Percentiles rank a stretch among this genome's conserved stretches.
These are phyloP conservation scores for Cynoglossus semilaevis DNA, from an alignment of 2,113 vertebrate genomes.

Conservation along the genomic window DNA sequence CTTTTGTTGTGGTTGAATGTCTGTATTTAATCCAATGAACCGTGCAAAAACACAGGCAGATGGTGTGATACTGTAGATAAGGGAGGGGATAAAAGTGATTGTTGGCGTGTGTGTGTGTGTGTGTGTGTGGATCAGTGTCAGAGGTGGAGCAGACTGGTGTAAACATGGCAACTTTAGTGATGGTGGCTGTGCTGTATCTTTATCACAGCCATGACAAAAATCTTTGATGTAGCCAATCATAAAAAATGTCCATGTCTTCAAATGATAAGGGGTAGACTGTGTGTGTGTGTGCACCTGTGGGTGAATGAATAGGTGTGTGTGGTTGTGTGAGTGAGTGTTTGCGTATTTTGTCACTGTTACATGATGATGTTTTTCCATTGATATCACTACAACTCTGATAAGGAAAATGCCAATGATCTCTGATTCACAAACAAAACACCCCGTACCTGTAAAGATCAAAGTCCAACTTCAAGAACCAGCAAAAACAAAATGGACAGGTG, in stretches of 20 bases:
- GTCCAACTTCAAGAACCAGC: constrained; percentile 57
- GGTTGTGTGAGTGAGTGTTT: not conserved
- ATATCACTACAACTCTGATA: constrained; percentile 55
- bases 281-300: constrained; percentile 2
- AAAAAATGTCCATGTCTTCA: constrained; percentile 4
- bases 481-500: constrained; percentile 41
- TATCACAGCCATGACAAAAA: not conserved
- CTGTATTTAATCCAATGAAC: constrained; percentile 85
- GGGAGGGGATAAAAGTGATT: not conserved
- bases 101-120: not conserved
- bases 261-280: not conserved
- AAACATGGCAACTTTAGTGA: constrained; percentile 13
- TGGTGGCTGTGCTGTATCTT: not conserved
- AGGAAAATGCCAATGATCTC: constrained; percentile 43
- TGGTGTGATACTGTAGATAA: not conserved
- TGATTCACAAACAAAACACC: constrained; percentile 47
- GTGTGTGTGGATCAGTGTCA: constrained; percentile 7
- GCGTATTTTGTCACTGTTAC: constrained; percentile 9
- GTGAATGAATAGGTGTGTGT: not conserved
- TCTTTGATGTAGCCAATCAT: constrained; percentile 1
- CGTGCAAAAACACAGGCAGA: constrained; percentile 13
- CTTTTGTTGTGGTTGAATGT: constrained; percentile 84
- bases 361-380: constrained; percentile 24
- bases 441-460: constrained; percentile 58
- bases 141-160: constrained; percentile 2